Evolutionary conservation across 2,113 vertebrate genomes (phyloP), one percentile per base, ranked within the genome.

Genomic region (Centropus bengalensis): DNA sequence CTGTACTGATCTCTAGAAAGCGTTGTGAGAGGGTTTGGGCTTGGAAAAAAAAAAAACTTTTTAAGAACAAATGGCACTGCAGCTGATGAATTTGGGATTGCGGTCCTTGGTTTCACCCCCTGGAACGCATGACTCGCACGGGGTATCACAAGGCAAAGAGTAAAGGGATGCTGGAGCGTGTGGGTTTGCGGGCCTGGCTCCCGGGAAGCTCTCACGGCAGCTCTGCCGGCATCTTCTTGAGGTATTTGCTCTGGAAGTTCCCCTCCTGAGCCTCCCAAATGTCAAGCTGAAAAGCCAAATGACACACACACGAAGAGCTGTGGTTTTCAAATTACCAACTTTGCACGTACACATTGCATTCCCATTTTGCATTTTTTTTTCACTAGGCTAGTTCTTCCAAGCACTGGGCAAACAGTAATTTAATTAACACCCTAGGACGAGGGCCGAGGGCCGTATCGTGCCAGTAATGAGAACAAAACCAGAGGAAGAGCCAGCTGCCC

Each of bases 271-370:
- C 45, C 12, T 77, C 23, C 62, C 67, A 74, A 77, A 83, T 74
- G 76, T 83, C 90, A 83, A 38, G 42, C 24, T 44, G 30, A 52
- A 85, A 91, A 77, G 30, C 26, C 71, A 70, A 82, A 74, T 79
- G 64, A 66, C 33, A 67, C 32, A 67, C 32, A 67, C 38, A 12
- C 5, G 5, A 62, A 87, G 38, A 87, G 5, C 23, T 28, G 63
- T 82, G 89, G 71, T 66, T 95, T 95, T 82, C 75, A 95, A 81
- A 87, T 68, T 47, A 28, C 64, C 32, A 7, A 12, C 13, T 94
- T 83, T 63, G 47, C 36, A n/a, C 49, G 33, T 32, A 40, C 32
- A 47, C 38, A 64, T 21, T 51, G 15, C 20, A 69, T 66, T 88
- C 71, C 26, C 13, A 4, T 51, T 89, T n/a, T 24, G 8, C 2